Base-by-base conservation (phyloP, 1,140 invertebrate species). In the Brachionus plicatilis region DNA sequence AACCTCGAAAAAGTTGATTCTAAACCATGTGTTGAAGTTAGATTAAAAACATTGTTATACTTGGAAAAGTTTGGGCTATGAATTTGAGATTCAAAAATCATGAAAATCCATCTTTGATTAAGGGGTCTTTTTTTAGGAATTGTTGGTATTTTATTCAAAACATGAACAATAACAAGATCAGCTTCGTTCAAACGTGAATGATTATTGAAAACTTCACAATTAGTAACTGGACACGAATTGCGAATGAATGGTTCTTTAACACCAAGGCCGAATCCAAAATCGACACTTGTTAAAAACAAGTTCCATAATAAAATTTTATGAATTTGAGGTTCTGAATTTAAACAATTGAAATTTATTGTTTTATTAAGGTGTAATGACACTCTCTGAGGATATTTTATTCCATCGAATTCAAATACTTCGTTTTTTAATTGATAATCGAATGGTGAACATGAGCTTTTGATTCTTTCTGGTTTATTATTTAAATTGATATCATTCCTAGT, bases 1-100 rank as follows among this genome's bases (percentile, higher is more conserved):
- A 80, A 80, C 3, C 41, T 20, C 24, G 47, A 14, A 8, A 88
- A 83, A 79, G 86, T 86, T 24, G 87, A 86, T 70, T 87, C 87
- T 1, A 68, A 27, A 60, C 86, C 29, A 17, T 87, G 87, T 14
- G 86, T 86, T 85, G 86, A 85, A 2, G 87, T 88, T 84, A 84
- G 86, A 70, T 87, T 87, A 70, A 88, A 87, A 37, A 88, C 1
- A 41, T 60, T 27, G 11, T 86, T 84, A 66, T 56, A 47, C 24
- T 56, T 24, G 12, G 76, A 17, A 33, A 65, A 65, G 53, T 29
- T 33, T 7, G 24, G 47, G 17, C 29, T 53, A 47, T 80, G 47
- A 6, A 65, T 27, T 50, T 45, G 76, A 9, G 76, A 80, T 24
- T 80, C 76, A 20, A 53, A 50, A 50, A 80, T 29, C 29, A 53